Base-by-base conservation (phyloP, 2,888 invertebrate species). In the Coecobrya sp. region DNA sequence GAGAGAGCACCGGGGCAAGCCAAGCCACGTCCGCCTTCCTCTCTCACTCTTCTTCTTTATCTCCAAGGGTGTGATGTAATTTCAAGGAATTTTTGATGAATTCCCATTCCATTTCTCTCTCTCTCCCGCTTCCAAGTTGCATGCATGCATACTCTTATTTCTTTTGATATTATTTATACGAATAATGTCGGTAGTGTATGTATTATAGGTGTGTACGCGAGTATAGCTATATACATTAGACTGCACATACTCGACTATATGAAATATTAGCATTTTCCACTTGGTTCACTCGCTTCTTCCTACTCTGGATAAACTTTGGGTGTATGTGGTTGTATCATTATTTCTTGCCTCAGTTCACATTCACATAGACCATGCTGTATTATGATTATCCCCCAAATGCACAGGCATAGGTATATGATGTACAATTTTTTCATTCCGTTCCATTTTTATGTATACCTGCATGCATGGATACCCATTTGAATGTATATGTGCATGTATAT, bases 61-160 rank as follows among this genome's bases (percentile, higher is more conserved):
- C 92, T 88, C 88, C 92, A 89, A 89, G 93, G 92, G 93, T 93
- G 93, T 93, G 93, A 93, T 93, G 94, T 93, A 94, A 94, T 94
- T 94, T 93, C 88, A 84, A 89, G 92, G 93, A 94, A 94, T 94
- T 94, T 94, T 94, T 94, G 94, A 93, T 93, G 94, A 94, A 94
- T 94, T 94, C 93, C 92, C 93, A 92, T 87, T 89, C 93, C 92
- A 93, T 86, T 92, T 82, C 86, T 87, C 55, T 49, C 82, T 79
- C 70, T 30, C 68, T 73, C 22, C 22, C 70, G 81, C 81, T 81
- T 36, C 81, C 55, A 30, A 79, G 52, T 79, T 79, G 79, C 85
- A 85, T 49, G 68, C 86, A 86, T 70, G 49, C 52, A 70, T 86
- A 70, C 70, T 27, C 70, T 68, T 52, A 52, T 68, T 86, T 86